Percentiles rank a stretch among this genome's conserved stretches.
These are phyloP conservation scores for Toxotes chatareus DNA, from an alignment of 2,113 vertebrate species.

Conservation along the genomic window DNA sequence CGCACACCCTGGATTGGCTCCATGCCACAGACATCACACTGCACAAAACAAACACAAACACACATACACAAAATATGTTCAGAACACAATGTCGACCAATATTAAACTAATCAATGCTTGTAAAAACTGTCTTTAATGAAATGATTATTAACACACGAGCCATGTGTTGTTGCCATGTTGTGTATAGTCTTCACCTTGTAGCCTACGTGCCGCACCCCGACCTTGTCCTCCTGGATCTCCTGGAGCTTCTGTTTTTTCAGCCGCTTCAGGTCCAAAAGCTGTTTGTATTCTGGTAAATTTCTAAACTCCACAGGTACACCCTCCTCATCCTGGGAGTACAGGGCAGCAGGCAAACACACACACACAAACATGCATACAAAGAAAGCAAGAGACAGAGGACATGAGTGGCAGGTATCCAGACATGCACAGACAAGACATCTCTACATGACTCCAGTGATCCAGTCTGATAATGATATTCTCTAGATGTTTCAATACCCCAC, in stretches of 20 bases:
- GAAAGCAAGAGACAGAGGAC: neutral
- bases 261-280: constrained; percentile 94
- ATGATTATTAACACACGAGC: too few relatives aligned
- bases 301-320: constrained; percentile 89
- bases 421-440: constrained; percentile 10
- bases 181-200: constrained; percentile 88
- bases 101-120: neutral
- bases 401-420: neutral
- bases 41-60: constrained; percentile 28
- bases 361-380: neutral
- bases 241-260: constrained; percentile 94
- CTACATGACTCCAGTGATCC: neutral
- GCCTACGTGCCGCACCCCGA: constrained; percentile 89
- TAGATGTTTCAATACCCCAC: neutral
- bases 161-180: too few relatives aligned
- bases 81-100: neutral
- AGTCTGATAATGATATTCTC: constrained; percentile 5
- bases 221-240: constrained; percentile 91
- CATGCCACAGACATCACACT: constrained; percentile 95
- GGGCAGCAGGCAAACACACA: neutral
- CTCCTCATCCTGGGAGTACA: constrained; percentile 90
- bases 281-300: constrained; percentile 94
- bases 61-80: neutral
- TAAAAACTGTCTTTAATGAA: too few relatives aligned
- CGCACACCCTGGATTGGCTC: constrained; percentile 96